Conservation (phyloP, 2,888 invertebrate genomes). For the Spatulosminthurus flaviceps region DNA sequence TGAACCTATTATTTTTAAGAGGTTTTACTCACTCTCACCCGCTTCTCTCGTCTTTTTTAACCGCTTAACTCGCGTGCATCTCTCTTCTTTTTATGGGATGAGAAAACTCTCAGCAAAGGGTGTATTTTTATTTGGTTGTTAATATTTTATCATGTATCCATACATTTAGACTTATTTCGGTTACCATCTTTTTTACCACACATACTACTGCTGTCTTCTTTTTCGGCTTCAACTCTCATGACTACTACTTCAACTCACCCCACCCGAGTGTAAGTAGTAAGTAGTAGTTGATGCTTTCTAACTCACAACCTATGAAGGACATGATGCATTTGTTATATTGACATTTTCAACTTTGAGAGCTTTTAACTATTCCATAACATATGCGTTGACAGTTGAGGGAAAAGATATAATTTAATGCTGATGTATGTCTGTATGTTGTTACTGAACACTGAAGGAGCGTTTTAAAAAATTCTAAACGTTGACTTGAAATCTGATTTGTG, state of each 20-base stretch:
- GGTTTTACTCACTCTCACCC: slow-evolving; percentile 11
- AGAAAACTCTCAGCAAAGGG: slow-evolving; percentile 26
- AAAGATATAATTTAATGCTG: slow-evolving; percentile 23
- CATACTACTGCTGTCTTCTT: neutral
- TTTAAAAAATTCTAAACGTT: neutral
- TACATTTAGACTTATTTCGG: slow-evolving; percentile 10
- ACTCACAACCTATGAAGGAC: too few relatives aligned
- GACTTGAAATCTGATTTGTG: slow-evolving; percentile 30
- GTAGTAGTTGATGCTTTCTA: too few relatives aligned
- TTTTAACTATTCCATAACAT: slow-evolving; percentile 16
- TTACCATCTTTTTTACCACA: neutral
- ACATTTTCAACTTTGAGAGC: slow-evolving; percentile 11
- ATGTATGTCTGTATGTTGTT: neutral
- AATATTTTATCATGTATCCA: slow-evolving; percentile 24
- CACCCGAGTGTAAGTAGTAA: too few relatives aligned
- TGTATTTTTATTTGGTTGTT: slow-evolving; percentile 21
- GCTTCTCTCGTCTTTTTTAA: neutral
- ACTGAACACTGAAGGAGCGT: neutral
- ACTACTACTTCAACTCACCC: too few relatives aligned
- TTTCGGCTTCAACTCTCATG: neutral
- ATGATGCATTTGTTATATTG: slow-evolving; percentile 4
- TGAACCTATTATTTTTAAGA: slow-evolving; percentile 28
- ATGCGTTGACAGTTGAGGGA: slow-evolving; percentile 26
- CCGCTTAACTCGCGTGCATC: slow-evolving; percentile 18
- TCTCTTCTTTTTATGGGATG: slow-evolving; percentile 20